phyloP scores from a whole-genome alignment of 2,888 invertebrate genomes.

The Bruchidius siliquastri region DNA sequence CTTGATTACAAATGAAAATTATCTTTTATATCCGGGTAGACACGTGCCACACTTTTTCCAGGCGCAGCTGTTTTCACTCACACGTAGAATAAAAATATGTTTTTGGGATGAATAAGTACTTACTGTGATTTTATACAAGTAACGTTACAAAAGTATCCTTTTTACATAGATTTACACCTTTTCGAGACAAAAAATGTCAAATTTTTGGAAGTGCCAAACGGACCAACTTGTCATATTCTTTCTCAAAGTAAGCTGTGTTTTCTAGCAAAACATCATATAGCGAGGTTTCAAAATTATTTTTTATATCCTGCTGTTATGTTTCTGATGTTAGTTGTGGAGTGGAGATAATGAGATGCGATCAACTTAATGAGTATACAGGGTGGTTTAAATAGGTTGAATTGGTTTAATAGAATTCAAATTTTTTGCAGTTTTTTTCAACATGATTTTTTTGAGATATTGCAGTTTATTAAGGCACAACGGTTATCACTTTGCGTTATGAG shows the following conservation, averaged over 20 bases:
- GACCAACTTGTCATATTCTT: conserved; percentile 10
- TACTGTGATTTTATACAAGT: neutral
- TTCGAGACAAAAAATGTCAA: neutral
- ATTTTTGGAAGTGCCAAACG: neutral
- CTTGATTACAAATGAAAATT: neutral
- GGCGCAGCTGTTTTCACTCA: neutral
- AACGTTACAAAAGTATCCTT: neutral
- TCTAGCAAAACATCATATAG: conserved; percentile 2
- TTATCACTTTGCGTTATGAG: too few relatives aligned
- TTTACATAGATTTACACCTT: neutral
- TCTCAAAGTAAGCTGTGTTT: conserved; percentile 8
- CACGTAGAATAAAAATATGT: neutral
- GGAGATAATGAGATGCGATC: too few relatives aligned
- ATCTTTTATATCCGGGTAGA: neutral
- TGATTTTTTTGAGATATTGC: too few relatives aligned
- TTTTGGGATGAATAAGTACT: neutral
- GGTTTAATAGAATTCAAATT: too few relatives aligned
- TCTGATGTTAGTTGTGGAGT: too few relatives aligned
- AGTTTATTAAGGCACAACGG: too few relatives aligned
- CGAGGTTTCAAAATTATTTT: too few relatives aligned
- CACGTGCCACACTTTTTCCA: neutral
- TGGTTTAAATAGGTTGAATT: too few relatives aligned
- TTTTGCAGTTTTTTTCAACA: too few relatives aligned
- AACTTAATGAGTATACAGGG: too few relatives aligned
- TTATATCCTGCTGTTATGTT: too few relatives aligned